Conservation (phyloP, 2,888 invertebrate genomes). For the Nipponacmea schrenckii region DNA sequence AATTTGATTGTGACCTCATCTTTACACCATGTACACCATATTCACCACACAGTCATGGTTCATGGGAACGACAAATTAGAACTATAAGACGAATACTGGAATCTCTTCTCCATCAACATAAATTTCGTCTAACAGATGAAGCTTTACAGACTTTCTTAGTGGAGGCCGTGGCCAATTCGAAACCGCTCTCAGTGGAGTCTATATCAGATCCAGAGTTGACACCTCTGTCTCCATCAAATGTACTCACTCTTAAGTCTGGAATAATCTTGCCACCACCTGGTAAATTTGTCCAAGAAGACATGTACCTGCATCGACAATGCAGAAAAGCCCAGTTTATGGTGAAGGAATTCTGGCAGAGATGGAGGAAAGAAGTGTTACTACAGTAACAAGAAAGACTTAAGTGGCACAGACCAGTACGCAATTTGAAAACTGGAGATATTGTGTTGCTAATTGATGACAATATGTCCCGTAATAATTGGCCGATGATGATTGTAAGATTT, state of each 20-base stretch:
- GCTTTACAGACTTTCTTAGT: conserved; percentile 28
- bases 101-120: conserved; percentile 19
- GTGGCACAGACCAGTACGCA: conserved; percentile 27
- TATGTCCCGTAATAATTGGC: conserved; percentile 30
- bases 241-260: conserved; percentile 24
- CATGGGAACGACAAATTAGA: conserved; percentile 47
- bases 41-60: conserved; percentile 44
- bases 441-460: conserved; percentile 36
- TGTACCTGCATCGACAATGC: conserved; percentile 36
- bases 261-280: conserved; percentile 22
- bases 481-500: conserved; percentile 22
- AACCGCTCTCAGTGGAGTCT: conserved; percentile 28
- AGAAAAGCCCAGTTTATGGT: conserved; percentile 32
- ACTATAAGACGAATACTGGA: conserved; percentile 33
- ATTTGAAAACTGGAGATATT: conserved; percentile 33
- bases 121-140: conserved; percentile 24
- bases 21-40: conserved; percentile 38
- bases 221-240: conserved; percentile 27
- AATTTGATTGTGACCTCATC: conserved; percentile 23
- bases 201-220: conserved; percentile 9
- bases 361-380: conserved; percentile 33
- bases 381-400: conserved; percentile 30
- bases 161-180: conserved; percentile 31
- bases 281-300: conserved; percentile 28
- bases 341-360: conserved; percentile 40